phyloP scores from a whole-genome alignment of 53 echinoderm and acorn worm species.

The Patiria pectinifera region DNA sequence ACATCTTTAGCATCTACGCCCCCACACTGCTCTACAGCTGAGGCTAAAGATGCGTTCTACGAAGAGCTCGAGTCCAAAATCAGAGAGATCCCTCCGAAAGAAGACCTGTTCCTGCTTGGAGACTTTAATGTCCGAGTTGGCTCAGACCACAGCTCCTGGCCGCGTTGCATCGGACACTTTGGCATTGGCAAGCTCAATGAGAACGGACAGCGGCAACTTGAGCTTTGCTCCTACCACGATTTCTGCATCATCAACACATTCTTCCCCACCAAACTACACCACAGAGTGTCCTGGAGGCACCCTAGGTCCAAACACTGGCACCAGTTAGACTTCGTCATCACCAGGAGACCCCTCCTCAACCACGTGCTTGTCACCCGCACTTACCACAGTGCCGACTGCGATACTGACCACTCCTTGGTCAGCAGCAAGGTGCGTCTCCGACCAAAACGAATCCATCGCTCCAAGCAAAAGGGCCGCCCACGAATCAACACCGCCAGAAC shows the following conservation, averaged over 20 bases:
- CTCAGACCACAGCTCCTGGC: slow-evolving; percentile 59
- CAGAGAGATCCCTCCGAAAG: not conserved
- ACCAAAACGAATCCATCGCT: slow-evolving; percentile 14
- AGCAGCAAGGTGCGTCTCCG: slow-evolving; percentile 27
- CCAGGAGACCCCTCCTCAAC: not conserved
- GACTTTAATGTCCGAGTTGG: slow-evolving; percentile 69
- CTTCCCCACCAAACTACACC: slow-evolving; percentile 23
- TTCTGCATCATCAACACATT: slow-evolving; percentile 57
- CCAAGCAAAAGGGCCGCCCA: not conserved
- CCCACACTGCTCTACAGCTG: slow-evolving; percentile 40
- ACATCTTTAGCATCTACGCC: slow-evolving; percentile 56
- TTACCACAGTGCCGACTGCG: slow-evolving; percentile 6
- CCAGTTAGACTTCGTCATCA: slow-evolving; percentile 44
- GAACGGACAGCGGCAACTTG: slow-evolving; percentile 56
- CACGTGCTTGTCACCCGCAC: not conserved
- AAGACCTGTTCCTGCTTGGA: slow-evolving; percentile 23
- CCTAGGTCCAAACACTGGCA: slow-evolving; percentile 65
- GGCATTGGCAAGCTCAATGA: slow-evolving; percentile 68
- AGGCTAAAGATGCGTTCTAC: slow-evolving; percentile 61
- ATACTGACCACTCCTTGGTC: slow-evolving; percentile 46
- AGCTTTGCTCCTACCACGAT: slow-evolving; percentile 45
- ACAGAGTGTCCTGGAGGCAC: slow-evolving; percentile 50
- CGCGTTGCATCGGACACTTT: slow-evolving; percentile 46
- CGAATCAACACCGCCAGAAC: slow-evolving; percentile 36
- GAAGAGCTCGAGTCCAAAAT: slow-evolving; percentile 27